phyloP scores from a whole-genome alignment of 2,113 vertebrate species.

The Cranoglanis bouderius region DNA sequence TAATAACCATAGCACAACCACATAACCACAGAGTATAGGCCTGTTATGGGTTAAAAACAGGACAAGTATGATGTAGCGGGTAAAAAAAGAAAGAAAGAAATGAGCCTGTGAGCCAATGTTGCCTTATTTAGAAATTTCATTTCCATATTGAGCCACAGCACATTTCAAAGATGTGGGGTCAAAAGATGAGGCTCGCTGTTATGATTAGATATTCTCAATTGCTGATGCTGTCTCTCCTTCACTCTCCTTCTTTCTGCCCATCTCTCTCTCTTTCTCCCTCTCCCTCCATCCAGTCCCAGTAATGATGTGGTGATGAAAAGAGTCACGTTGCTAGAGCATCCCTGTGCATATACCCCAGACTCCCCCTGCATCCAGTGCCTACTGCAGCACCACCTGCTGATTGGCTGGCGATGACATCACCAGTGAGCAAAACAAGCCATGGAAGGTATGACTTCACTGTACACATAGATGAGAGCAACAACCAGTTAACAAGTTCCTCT shows the following conservation, averaged over 20 bases:
- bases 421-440: slow-evolving; percentile 69
- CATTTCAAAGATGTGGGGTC: slow-evolving; percentile 29
- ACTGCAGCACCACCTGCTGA: slow-evolving; percentile 67
- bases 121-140: slow-evolving; percentile 35
- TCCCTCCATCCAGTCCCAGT: slow-evolving; percentile 9
- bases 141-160: slow-evolving; percentile 28
- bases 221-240: neutral
- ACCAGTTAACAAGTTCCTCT: slow-evolving; percentile 56
- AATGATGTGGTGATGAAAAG: slow-evolving; percentile 65
- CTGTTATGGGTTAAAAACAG: neutral
- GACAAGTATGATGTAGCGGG: neutral
- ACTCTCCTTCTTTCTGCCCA: neutral
- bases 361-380: slow-evolving; percentile 54
- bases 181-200: slow-evolving; percentile 20
- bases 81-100: neutral
- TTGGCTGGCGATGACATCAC: slow-evolving; percentile 81
- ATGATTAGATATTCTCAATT: slow-evolving; percentile 47
- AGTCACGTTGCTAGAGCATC: slow-evolving; percentile 58
- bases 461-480: slow-evolving; percentile 64
- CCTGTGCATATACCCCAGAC: slow-evolving; percentile 53
- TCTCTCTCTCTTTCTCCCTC: slow-evolving; percentile 1
- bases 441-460: slow-evolving; percentile 79
- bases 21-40: neutral
- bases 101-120: neutral
- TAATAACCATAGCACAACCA: neutral